These are phyloP conservation scores for Halyomorpha halys DNA, from an alignment of 1,140 invertebrate genomes.

Conservation along the genomic window DNA sequence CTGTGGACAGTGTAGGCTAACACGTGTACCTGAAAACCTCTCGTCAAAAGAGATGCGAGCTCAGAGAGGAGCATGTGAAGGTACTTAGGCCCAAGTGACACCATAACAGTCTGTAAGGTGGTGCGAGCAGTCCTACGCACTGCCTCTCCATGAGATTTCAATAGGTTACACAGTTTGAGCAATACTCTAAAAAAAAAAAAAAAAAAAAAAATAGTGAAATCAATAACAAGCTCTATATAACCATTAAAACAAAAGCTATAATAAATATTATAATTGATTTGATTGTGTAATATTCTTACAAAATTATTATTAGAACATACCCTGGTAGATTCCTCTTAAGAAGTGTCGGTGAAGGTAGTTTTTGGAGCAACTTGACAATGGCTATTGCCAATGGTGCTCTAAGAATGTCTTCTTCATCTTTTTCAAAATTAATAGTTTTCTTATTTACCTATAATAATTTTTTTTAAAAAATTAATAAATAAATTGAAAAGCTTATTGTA, in stretches of 20 bases:
- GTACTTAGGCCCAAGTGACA: slow-evolving; percentile 71
- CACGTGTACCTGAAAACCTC: slow-evolving; percentile 90
- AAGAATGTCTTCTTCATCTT: slow-evolving; percentile 81
- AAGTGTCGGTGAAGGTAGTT: slow-evolving; percentile 58
- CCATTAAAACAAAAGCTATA: too few relatives aligned
- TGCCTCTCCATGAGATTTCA: slow-evolving; percentile 80
- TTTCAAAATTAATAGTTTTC: slow-evolving; percentile 46
- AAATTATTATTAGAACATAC: slow-evolving; percentile 40
- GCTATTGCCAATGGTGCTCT: slow-evolving; percentile 86
- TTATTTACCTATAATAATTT: slow-evolving; percentile 34
- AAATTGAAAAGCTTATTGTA: too few relatives aligned
- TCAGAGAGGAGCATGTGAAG: slow-evolving; percentile 69
- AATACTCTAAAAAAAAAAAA: slow-evolving; percentile 58
- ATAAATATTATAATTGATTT: too few relatives aligned
- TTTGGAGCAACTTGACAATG: slow-evolving; percentile 82
- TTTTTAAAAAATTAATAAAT: too few relatives aligned
- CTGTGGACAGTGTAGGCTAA: slow-evolving; percentile 79
- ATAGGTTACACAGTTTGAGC: slow-evolving; percentile 77
- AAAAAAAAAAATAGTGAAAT: neutral
- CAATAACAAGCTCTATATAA: neutral
- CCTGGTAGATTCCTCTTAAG: slow-evolving; percentile 67
- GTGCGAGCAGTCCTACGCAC: slow-evolving; percentile 76
- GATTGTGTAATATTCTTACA: neutral
- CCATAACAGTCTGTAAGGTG: slow-evolving; percentile 79
- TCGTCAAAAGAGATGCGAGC: slow-evolving; percentile 65